Evolutionary conservation across 2,888 invertebrate genomes (phyloP), one percentile per base, ranked within the genome.

Genomic region (Galeopsomyia nigrocyanea): DNA sequence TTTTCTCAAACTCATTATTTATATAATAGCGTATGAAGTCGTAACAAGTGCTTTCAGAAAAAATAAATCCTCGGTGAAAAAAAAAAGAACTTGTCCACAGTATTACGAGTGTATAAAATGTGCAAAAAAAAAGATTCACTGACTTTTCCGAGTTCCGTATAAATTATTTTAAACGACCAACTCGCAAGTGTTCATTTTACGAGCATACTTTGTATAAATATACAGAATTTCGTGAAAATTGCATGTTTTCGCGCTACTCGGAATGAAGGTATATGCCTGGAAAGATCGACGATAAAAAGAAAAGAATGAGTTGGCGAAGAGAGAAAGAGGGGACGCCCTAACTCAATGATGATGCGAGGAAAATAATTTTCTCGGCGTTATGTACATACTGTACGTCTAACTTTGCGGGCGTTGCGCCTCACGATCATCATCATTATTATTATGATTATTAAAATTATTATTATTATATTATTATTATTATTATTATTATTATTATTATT

Each of bases 381-480:
- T 73, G 53, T 61, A 60, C 64, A 31, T 31, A 31, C 31, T 7
- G 31, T 31, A 68, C 58, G 49, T 58, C 47, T 63, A 68, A 62
- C 51, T 68, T 39, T 63, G 50, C 68, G 58, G 74, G 60, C 47
- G 64, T 71, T 68, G 63, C 73, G 71, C 74, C 72, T 68, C 63
- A 61, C 61, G 53, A 68, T 55, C 13, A 68, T 58, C 31, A 67
- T 51, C 16, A 51, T 46, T n/a, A 58, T 67, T 47, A 70, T 71
- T 39, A 39, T 76, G 74, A 75, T 71, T 76, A 74, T 76, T 76
- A 77, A 76, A 63, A 77, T 79, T 79, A 82, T 84, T 83, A 83
- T 79, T 63, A 69, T 26, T n/a, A 68, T 68, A 17, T 55, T n/a
- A 68, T 57, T 57, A 66, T 50, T 17, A 50, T 39, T 22, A 57